Percentiles rank a stretch among this genome's conserved stretches.
These are phyloP conservation scores for Calameuta filiformis DNA, from an alignment of 2,888 invertebrate genomes.

Conservation along the genomic window DNA sequence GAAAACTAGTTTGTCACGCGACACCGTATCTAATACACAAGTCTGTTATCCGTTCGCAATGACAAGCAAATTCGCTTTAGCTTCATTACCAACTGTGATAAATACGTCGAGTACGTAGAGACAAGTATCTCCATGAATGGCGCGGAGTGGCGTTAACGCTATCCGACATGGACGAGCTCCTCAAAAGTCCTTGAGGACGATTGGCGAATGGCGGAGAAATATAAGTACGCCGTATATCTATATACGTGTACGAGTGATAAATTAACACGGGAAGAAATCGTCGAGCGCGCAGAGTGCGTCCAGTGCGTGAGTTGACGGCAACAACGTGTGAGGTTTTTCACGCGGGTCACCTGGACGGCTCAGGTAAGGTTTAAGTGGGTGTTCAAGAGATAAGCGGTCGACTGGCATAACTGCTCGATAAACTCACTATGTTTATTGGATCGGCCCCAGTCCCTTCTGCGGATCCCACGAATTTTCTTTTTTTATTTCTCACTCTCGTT, in stretches of 20 bases:
- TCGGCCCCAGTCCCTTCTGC: constrained; percentile 35
- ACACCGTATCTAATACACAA: neutral
- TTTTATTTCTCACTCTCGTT: neutral
- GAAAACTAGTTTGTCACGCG: neutral
- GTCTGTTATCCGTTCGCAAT: neutral
- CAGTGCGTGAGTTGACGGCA: constrained; percentile 10
- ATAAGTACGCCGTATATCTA: neutral
- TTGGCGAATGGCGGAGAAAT: neutral
- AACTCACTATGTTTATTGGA: constrained; percentile 61
- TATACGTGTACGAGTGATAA: neutral
- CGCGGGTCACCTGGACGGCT: constrained; percentile 39
- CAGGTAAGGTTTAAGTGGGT: constrained; percentile 59
- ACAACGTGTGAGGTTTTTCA: constrained; percentile 61
- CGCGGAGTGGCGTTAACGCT: neutral
- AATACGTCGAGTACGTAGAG: neutral
- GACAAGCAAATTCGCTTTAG: neutral
- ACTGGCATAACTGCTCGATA: constrained; percentile 62
- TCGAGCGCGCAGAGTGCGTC: no score
- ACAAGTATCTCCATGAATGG: neutral
- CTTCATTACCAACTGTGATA: neutral
- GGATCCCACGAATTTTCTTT: constrained; percentile 7
- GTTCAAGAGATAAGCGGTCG: constrained; percentile 60
- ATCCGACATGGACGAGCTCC: neutral
- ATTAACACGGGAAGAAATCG: neutral
- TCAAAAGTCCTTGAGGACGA: neutral